These are phyloP conservation scores for Lepus americanus DNA, from an alignment of 2,113 vertebrate genomes.

Conservation along the genomic window DNA sequence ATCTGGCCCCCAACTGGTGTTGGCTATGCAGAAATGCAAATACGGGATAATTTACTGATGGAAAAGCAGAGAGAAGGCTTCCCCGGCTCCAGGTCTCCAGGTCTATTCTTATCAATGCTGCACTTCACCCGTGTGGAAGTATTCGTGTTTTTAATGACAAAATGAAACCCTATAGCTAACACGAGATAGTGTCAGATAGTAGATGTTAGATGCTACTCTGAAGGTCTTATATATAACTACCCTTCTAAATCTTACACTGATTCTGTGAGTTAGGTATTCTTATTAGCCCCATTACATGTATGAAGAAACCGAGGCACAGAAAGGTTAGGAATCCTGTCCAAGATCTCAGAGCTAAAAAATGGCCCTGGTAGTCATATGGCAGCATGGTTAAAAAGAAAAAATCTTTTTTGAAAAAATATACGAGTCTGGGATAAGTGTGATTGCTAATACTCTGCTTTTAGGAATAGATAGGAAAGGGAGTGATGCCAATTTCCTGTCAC, in stretches of 20 bases:
- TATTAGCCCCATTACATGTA: background rate
- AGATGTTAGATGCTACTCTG: background rate
- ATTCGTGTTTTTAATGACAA: background rate
- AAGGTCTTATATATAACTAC: background rate
- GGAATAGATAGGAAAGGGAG: background rate
- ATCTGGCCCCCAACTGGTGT: background rate
- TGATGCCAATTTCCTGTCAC: background rate
- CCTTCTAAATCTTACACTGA: background rate
- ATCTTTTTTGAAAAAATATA: background rate
- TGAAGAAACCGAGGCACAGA: conserved; percentile 1
- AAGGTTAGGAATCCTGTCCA: background rate
- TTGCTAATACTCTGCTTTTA: background rate
- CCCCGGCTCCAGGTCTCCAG: background rate
- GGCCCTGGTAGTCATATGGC: background rate
- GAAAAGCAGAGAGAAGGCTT: background rate
- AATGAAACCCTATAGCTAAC: background rate
- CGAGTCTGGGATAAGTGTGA: background rate
- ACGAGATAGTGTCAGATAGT: background rate
- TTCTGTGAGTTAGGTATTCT: background rate
- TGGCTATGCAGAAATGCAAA: conserved; percentile 2
- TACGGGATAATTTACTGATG: background rate
- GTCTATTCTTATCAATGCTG: background rate
- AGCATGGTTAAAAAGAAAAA: background rate
- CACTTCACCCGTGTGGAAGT: background rate
- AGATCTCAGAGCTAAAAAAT: background rate